Evolutionary conservation across 2,888 invertebrate species (phyloP).

Genomic region (Rhorus exstirpatorius): DNA sequence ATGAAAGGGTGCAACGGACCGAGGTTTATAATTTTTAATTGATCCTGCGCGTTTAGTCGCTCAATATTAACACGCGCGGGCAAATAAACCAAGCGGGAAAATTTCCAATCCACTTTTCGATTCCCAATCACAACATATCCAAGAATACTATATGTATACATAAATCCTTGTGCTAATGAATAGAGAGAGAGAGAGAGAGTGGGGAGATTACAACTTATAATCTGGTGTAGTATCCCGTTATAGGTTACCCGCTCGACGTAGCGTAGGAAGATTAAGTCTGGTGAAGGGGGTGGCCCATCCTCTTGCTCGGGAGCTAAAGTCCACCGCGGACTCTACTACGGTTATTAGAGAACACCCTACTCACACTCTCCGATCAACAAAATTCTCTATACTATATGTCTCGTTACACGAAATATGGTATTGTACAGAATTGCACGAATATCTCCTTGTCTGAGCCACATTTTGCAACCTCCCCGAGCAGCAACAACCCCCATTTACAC

Average conservation of each 20-base stretch:
- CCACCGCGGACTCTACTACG: slow-evolving; percentile 38
- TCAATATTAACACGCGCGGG: slow-evolving; percentile 43
- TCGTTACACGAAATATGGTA: slow-evolving; percentile 43
- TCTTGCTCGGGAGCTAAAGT: slow-evolving; percentile 6
- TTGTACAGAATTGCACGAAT: slow-evolving; percentile 32
- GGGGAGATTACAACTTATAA: slow-evolving; percentile 82
- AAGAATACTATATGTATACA: slow-evolving; percentile 16
- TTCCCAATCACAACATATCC: slow-evolving; percentile 67
- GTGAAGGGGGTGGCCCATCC: slow-evolving; percentile 43
- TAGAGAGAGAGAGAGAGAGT: slow-evolving; percentile 21
- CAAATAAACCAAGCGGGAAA: slow-evolving; percentile 59
- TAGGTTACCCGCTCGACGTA: slow-evolving; percentile 78
- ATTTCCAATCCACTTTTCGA: slow-evolving; percentile 73
- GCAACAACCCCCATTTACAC: slow-evolving; percentile 49
- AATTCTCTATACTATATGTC: slow-evolving; percentile 3
- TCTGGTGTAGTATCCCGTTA: slow-evolving; percentile 80
- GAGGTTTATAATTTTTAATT: slow-evolving; percentile 41
- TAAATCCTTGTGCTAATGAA: slow-evolving; percentile 72
- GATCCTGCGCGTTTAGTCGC: slow-evolving; percentile 48
- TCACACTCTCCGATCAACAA: slow-evolving; percentile 41
- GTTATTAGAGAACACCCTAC: slow-evolving; percentile 3
- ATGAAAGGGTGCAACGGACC: slow-evolving; percentile 10
- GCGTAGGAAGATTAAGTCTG: slow-evolving; percentile 79
- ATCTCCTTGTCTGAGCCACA: slow-evolving; percentile 38
- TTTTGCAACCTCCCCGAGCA: slow-evolving; percentile 70